Percentiles rank a stretch among this genome's conserved stretches.
Evolutionary conservation across 2,888 invertebrate species (phyloP).

Genomic region (Tiphia femorata): DNA sequence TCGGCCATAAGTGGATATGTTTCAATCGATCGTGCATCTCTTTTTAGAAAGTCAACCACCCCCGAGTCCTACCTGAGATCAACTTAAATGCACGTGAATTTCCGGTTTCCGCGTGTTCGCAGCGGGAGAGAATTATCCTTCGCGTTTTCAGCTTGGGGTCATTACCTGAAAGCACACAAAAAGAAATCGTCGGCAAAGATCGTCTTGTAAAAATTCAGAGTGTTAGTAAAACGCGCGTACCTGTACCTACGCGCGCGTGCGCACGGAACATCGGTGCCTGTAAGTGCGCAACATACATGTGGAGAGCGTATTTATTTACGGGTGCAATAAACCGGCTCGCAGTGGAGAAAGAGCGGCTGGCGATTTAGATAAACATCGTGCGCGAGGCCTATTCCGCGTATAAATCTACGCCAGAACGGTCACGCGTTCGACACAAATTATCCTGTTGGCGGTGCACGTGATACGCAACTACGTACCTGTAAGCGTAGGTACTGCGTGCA

Average conservation of each 20-base stretch:
- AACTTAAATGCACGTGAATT: neutral
- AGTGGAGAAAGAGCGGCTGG: conserved; percentile 30
- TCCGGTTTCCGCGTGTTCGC: neutral
- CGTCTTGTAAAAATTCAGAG: too few species aligned
- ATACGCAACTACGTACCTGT: conserved; percentile 19
- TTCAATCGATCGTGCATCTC: too few species aligned
- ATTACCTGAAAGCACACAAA: conserved; percentile 35
- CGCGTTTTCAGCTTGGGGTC: neutral
- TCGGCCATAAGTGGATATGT: too few species aligned
- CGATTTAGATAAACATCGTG: conserved; percentile 43
- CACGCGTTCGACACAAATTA: conserved; percentile 52
- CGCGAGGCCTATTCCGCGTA: conserved; percentile 29
- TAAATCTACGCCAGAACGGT: conserved; percentile 42
- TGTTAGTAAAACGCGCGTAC: too few species aligned
- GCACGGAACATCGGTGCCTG: conserved; percentile 9
- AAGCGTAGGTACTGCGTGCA: too few species aligned
- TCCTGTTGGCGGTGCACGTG: conserved; percentile 39
- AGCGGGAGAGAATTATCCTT: neutral
- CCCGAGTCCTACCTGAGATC: too few species aligned
- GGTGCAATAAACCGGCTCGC: conserved; percentile 33
- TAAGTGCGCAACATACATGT: conserved; percentile 5
- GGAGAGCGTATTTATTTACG: conserved; percentile 37
- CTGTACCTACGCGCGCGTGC: conserved; percentile 9
- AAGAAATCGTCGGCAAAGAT: too few species aligned
- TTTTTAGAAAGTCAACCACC: too few species aligned